These are phyloP conservation scores for Hassar affinis DNA, from an alignment of 2,113 vertebrate genomes.

Conservation along the genomic window DNA sequence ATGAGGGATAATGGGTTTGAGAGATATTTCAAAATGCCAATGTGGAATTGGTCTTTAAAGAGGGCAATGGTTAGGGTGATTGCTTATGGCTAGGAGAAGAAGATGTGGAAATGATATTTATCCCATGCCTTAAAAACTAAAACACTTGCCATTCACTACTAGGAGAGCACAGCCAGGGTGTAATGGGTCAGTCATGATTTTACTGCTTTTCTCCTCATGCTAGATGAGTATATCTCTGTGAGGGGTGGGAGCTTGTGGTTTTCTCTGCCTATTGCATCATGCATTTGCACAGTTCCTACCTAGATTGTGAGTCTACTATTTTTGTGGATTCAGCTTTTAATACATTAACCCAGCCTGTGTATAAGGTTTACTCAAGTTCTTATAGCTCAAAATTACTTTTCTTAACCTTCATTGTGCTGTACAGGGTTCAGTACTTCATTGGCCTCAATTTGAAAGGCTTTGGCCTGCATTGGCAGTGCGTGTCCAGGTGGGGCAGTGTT, in stretches of 20 bases:
- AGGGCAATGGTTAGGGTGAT: too few relatives aligned
- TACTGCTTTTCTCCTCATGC: neutral
- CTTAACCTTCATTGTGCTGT: neutral
- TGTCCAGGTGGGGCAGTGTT: slow-evolving; percentile 54
- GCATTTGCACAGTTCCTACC: neutral
- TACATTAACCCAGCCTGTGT: too few relatives aligned
- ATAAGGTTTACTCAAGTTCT: neutral
- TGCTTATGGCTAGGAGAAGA: neutral
- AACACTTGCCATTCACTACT: neutral
- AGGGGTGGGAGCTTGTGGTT: neutral
- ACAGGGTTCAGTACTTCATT: neutral
- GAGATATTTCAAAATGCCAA: too few relatives aligned
- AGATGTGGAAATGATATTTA: neutral
- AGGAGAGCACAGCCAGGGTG: neutral
- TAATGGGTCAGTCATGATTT: neutral
- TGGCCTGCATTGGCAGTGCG: slow-evolving; percentile 32
- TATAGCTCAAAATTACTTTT: neutral
- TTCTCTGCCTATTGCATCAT: neutral
- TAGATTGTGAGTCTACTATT: neutral
- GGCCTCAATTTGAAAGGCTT: neutral
- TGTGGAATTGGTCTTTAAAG: too few relatives aligned
- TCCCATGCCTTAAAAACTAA: neutral
- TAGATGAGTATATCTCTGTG: neutral
- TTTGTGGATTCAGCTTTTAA: neutral
- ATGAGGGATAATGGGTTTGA: too few relatives aligned